These are phyloP conservation scores for Microchirus variegatus DNA, from an alignment of 2,797 vertebrate genomes.

Conservation along the genomic window DNA sequence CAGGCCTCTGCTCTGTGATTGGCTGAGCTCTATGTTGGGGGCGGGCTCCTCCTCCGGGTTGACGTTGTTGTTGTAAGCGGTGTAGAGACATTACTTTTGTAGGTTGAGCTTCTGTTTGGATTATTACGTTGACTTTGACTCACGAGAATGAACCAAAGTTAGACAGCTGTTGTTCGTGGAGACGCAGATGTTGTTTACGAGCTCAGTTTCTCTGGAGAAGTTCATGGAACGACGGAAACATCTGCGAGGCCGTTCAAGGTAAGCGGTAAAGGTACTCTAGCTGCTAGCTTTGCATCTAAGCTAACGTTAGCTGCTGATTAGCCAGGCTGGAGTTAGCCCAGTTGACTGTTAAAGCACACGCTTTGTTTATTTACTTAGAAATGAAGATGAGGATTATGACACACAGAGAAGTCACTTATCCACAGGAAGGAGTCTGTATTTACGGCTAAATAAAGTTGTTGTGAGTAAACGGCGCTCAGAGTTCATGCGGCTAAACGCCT, in stretches of 20 bases:
- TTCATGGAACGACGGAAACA: conserved; percentile 67
- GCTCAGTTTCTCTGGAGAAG: conserved; percentile 26
- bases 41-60: conserved; percentile 62
- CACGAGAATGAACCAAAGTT: conserved; percentile 66
- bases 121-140: conserved; percentile 36
- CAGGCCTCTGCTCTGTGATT: conserved; percentile 44
- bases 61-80: conserved; percentile 87
- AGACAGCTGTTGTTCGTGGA: conserved; percentile 12
- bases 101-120: conserved; percentile 67
- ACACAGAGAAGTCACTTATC: not conserved
- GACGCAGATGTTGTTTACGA: not conserved
- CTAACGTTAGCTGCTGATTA: conserved; percentile 71
- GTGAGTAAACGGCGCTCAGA: conserved; percentile 23
- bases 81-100: conserved; percentile 83
- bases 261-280: conserved; percentile 73
- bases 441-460: conserved; percentile 20
- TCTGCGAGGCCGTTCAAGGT: conserved; percentile 78
- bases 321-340: conserved; percentile 65
- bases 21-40: conserved; percentile 39
- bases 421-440: accelerated
- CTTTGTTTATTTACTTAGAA: conserved; percentile 13
- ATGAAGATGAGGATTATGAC: not conserved
- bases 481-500: conserved; percentile 45
- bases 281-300: conserved; percentile 49
- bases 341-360: conserved; percentile 56